These are phyloP conservation scores for Dicrostonyx torquatus DNA, from an alignment of 2,797 vertebrate species.

Conservation along the genomic window DNA sequence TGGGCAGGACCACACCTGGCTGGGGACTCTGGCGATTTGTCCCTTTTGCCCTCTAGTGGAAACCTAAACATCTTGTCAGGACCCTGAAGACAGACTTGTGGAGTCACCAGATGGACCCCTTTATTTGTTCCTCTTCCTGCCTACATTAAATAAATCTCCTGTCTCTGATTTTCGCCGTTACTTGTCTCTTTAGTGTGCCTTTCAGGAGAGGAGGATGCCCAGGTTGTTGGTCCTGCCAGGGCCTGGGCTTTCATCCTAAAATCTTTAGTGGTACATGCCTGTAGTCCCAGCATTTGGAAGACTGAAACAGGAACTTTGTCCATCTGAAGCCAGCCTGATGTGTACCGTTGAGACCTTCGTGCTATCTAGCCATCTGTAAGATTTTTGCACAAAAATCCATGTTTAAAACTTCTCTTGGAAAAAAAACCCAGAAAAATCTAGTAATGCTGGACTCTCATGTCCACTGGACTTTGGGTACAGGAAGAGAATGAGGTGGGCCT, in stretches of 20 bases:
- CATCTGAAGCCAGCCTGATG: neutral
- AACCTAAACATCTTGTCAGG: neutral
- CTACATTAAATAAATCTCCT: neutral
- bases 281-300: neutral
- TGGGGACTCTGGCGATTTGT: neutral
- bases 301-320: neutral
- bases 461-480: neutral
- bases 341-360: neutral
- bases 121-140: neutral
- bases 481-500: neutral
- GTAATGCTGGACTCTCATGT: neutral
- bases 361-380: neutral
- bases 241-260: neutral
- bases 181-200: neutral
- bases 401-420: constrained; percentile 46
- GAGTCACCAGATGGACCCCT: neutral
- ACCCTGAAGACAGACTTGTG: neutral
- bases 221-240: neutral
- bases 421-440: constrained; percentile 46
- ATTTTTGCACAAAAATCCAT: neutral
- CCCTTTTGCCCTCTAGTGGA: neutral
- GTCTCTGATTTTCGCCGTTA: neutral
- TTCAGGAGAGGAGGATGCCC: neutral
- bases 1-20: neutral
- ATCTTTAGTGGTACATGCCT: neutral